Conservation (phyloP, 23 tunicate species). For the Halocynthia roretzi region DNA sequence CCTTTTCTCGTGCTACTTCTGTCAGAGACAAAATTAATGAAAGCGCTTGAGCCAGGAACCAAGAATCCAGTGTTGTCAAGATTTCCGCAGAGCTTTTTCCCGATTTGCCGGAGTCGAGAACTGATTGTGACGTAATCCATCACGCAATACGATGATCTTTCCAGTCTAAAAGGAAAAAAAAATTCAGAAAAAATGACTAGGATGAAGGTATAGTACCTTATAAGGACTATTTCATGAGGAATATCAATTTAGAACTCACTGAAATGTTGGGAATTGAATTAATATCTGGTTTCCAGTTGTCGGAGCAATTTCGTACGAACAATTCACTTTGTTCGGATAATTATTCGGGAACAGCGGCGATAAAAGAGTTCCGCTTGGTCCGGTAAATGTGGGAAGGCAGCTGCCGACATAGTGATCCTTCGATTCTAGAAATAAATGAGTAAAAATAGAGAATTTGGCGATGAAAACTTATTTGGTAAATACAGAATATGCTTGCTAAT, state of each 20-base stretch:
- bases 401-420: constrained; percentile 20
- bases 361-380: constrained; percentile 2
- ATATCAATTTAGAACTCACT: constrained; percentile 29
- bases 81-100: constrained; percentile 40
- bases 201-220: not conserved
- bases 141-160: constrained; percentile 49
- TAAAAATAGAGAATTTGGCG: no score
- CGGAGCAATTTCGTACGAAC: constrained; percentile 50
- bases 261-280: constrained; percentile 35
- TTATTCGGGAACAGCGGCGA: constrained; percentile 61
- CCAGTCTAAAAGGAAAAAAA: constrained; percentile 29
- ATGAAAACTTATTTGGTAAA: no score
- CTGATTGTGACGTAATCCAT: constrained; percentile 41
- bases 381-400: constrained; percentile 28
- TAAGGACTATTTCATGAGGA: not conserved
- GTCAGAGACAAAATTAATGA: constrained; percentile 64
- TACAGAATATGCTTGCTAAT: no score
- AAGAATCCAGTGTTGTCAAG: constrained; percentile 14
- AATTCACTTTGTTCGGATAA: constrained; percentile 61
- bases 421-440: not conserved
- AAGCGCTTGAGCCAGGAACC: constrained; percentile 41
- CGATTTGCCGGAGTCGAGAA: not conserved
- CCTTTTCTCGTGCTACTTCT: constrained; percentile 67
- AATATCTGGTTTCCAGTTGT: constrained; percentile 62
- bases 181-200: not conserved